phyloP scores from a whole-genome alignment of 2,113 vertebrate species.

The Sisor rabdophorus region DNA sequence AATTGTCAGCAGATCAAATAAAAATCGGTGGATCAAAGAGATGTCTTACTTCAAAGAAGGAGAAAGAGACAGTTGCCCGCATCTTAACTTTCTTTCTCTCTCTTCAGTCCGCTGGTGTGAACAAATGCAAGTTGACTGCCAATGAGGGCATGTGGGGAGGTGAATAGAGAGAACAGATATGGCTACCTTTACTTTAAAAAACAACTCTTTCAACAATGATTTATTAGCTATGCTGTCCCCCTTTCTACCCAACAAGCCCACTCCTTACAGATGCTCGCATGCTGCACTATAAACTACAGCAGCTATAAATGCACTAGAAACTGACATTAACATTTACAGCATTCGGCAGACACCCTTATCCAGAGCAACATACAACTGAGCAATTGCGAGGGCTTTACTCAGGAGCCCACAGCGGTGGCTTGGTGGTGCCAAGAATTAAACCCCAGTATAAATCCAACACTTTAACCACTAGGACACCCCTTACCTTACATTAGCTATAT shows the following conservation, averaged over 20 bases:
- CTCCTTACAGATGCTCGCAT: slow-evolving; percentile 12
- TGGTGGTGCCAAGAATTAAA: too few species aligned
- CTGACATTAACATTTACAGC: too few species aligned
- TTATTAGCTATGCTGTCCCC: slow-evolving; percentile 15
- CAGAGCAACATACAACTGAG: too few species aligned
- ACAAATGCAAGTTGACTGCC: slow-evolving; percentile 41
- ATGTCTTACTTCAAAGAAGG: background rate
- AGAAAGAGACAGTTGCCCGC: slow-evolving; percentile 38
- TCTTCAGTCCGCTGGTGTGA: slow-evolving; percentile 45
- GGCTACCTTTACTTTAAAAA: background rate
- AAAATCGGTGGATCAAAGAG: slow-evolving; percentile 12
- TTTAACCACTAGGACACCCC: too few species aligned
- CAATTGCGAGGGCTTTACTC: too few species aligned
- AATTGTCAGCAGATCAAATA: slow-evolving; percentile 12
- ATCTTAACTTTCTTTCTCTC: slow-evolving; percentile 38
- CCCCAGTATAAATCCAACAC: too few species aligned
- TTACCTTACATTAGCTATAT: background rate
- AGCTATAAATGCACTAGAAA: background rate
- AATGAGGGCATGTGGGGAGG: slow-evolving; percentile 34
- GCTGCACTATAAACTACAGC: slow-evolving; percentile 25
- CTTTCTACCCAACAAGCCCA: slow-evolving; percentile 2
- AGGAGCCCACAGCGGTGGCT: too few species aligned
- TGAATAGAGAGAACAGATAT: slow-evolving; percentile 26
- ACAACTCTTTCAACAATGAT: slow-evolving; percentile 42
- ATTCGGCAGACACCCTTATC: too few species aligned